Evolutionary conservation across 1,140 invertebrate species (phyloP).

Genomic region (Caenorhabditis tropicalis): DNA sequence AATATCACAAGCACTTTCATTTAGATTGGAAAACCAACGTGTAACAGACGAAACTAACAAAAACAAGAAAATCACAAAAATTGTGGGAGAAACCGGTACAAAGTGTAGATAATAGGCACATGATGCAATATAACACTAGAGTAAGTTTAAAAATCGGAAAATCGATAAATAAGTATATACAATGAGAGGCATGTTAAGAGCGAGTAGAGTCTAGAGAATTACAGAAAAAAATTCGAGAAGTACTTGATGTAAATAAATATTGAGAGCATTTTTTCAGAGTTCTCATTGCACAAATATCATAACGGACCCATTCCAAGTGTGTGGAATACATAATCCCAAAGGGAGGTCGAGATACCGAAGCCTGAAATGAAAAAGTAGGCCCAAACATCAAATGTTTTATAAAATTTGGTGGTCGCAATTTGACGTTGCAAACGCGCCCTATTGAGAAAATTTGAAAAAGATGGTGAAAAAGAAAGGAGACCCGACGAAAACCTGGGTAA

Average conservation of each 20-base stretch:
- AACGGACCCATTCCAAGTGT: slow-evolving; percentile 68
- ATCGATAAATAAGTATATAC: slow-evolving; percentile 36
- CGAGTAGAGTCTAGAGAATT: neutral
- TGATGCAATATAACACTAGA: neutral
- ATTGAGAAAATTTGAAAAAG: neutral
- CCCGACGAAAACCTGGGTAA: too few species aligned
- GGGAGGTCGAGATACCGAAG: slow-evolving; percentile 67
- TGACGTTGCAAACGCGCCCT: neutral
- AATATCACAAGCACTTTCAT: too few species aligned
- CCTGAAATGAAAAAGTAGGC: slow-evolving; percentile 43
- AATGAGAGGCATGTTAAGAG: neutral
- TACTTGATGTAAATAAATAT: neutral
- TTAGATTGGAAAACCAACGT: neutral
- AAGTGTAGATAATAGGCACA: slow-evolving; percentile 35
- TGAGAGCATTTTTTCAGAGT: neutral
- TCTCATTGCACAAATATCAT: neutral
- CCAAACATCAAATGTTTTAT: neutral
- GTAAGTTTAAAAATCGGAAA: neutral
- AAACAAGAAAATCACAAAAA: slow-evolving; percentile 28
- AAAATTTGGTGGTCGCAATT: neutral
- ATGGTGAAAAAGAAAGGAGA: too few species aligned
- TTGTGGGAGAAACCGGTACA: neutral
- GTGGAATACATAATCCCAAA: slow-evolving; percentile 69
- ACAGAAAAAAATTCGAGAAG: neutral
- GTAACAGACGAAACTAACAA: neutral